phyloP scores from a whole-genome alignment of 2,113 vertebrate genomes.

The Rhagologus leucostigma region DNA sequence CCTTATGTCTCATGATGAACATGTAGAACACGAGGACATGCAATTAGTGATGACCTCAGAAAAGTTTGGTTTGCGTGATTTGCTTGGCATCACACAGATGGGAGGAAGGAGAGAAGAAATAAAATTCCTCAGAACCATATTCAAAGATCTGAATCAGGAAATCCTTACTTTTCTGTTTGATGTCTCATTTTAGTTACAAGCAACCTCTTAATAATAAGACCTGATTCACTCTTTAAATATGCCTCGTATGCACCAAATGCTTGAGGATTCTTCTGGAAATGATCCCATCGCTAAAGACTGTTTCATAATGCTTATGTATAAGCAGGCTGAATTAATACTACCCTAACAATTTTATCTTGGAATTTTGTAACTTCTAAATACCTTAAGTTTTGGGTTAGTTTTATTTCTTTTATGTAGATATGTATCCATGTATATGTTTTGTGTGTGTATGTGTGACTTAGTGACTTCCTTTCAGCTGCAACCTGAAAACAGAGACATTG shows the following conservation, averaged over 20 bases:
- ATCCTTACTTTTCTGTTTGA: neutral
- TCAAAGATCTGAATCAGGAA: neutral
- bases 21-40: neutral
- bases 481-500: neutral
- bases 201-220: neutral
- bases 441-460: neutral
- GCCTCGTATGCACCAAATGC: neutral
- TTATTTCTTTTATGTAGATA: neutral
- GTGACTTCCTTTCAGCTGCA: neutral
- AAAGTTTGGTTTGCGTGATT: neutral
- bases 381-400: neutral
- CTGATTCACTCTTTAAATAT: neutral
- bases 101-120: neutral
- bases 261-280: neutral
- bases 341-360: neutral
- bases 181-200: neutral
- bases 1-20: neutral
- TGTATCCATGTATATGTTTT: neutral
- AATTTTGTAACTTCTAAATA: neutral
- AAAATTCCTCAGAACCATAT: neutral
- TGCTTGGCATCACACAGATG: neutral
- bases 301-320: neutral
- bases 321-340: neutral
- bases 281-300: neutral
- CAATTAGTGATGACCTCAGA: neutral